Percentiles rank a stretch among this genome's conserved stretches.
Evolutionary conservation across 2,113 vertebrate genomes (phyloP).

Genomic region (Gorilla gorilla): DNA sequence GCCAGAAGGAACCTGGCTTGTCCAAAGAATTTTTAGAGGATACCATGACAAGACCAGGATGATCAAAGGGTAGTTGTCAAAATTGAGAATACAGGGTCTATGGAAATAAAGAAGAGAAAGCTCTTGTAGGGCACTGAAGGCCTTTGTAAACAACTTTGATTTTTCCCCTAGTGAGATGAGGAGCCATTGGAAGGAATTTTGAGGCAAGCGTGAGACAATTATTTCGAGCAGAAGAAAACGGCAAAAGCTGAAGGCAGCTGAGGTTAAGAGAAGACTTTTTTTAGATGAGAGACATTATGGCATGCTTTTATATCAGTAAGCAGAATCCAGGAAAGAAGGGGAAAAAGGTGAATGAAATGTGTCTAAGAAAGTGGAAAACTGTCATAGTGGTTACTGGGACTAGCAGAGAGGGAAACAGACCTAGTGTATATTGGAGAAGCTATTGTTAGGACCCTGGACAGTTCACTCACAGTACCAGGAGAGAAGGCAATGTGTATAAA

Average conservation of each 20-base stretch:
- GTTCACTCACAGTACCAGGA: neutral
- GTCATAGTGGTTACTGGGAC: neutral
- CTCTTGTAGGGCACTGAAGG: neutral
- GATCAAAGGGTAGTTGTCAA: neutral
- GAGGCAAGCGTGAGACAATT: neutral
- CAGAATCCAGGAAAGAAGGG: neutral
- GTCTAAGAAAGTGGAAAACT: neutral
- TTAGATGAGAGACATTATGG: neutral
- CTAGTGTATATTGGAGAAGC: neutral
- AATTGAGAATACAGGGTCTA: neutral
- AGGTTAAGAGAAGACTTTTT: neutral
- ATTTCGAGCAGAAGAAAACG: slow-evolving; percentile 1
- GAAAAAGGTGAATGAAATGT: neutral
- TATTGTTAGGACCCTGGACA: neutral
- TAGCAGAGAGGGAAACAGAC: neutral
- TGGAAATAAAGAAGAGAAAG: neutral
- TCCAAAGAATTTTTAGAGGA: neutral
- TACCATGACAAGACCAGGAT: neutral
- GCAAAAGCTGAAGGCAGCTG: neutral
- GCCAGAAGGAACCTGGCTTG: neutral
- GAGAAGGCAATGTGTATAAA: fast-evolving
- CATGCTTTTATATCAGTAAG: neutral
- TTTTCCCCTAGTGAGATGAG: neutral
- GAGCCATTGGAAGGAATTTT: neutral
- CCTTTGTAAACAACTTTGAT: neutral